Percentiles rank a stretch among this genome's conserved stretches.
These are phyloP conservation scores for Phymatocera aterrima DNA, from an alignment of 2,888 invertebrate genomes.

Conservation along the genomic window DNA sequence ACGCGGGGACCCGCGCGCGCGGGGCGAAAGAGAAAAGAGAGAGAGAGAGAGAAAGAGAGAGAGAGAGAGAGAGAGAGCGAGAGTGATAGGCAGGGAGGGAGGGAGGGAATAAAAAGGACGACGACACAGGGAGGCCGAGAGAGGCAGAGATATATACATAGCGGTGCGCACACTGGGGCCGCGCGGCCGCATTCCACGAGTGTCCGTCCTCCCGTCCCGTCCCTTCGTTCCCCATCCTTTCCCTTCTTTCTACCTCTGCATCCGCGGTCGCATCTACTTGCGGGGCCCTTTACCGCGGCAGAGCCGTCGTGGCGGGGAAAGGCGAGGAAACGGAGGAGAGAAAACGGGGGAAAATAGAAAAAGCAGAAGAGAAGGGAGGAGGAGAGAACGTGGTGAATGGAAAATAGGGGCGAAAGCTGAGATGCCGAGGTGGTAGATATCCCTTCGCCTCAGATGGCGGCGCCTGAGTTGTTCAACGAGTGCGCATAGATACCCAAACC, in stretches of 20 bases:
- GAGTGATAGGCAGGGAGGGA: constrained; percentile 30
- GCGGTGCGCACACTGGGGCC: constrained; percentile 33
- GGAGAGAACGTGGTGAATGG: background rate
- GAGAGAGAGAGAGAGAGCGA: constrained; percentile 26
- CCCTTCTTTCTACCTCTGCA: constrained; percentile 6
- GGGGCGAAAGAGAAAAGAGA: constrained; percentile 48
- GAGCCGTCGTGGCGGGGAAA: background rate
- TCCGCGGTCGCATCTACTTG: constrained; percentile 35
- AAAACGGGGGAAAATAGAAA: background rate
- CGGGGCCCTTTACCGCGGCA: constrained; percentile 29
- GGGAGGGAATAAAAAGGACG: constrained; percentile 20
- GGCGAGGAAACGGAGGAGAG: background rate
- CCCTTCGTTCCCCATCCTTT: background rate
- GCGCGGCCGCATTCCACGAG: constrained; percentile 43
- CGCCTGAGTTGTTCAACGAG: no score
- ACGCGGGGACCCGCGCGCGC: constrained; percentile 23
- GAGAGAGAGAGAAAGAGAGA: constrained; percentile 44
- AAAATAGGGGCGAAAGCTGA: background rate
- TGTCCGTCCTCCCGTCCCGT: background rate
- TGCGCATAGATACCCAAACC: no score
- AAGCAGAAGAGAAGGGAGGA: background rate
- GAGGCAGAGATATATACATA: constrained; percentile 22
- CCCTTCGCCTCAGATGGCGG: constrained; percentile 2
- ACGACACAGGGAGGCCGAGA: constrained; percentile 4
- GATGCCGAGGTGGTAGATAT: no score